Percentiles rank a stretch among this genome's conserved stretches.
Conservation (phyloP, 2,797 vertebrate genomes). For the Macropodus opercularis region DNA sequence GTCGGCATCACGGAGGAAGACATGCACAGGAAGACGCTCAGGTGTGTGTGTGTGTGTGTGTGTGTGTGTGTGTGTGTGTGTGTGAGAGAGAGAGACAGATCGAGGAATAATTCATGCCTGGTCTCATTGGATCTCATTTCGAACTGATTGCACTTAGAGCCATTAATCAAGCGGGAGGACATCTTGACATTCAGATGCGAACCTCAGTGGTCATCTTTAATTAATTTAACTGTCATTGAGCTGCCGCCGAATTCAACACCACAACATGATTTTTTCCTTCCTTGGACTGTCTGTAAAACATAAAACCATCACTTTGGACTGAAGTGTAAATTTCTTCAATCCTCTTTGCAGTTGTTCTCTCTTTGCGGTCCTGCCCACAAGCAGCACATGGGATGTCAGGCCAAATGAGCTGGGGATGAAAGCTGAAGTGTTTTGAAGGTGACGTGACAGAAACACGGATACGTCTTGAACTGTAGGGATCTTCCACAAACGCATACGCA, state of each 20-base stretch:
- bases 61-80: slow-evolving; percentile 6
- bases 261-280: not conserved
- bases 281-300: not conserved
- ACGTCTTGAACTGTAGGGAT: no score
- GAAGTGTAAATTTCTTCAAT: no score
- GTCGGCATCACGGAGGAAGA: slow-evolving; percentile 85
- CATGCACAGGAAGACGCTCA: slow-evolving; percentile 85
- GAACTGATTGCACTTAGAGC: slow-evolving; percentile 14
- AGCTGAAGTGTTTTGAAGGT: no score
- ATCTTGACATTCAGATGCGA: slow-evolving; percentile 31
- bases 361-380: no score
- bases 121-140: slow-evolving; percentile 15
- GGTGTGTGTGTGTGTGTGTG: slow-evolving; percentile 59
- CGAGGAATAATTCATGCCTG: not conserved
- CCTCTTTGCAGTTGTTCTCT: no score
- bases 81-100: no score
- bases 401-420: no score
- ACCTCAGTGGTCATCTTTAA: slow-evolving; percentile 23
- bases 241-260: not conserved
- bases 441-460: no score
- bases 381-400: no score
- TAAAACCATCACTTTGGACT: not conserved
- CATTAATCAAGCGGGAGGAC: slow-evolving; percentile 16
- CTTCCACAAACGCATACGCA: no score
- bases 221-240: not conserved